Base-by-base conservation (phyloP, 2,888 invertebrate species). In the Cephus pulcher region DNA sequence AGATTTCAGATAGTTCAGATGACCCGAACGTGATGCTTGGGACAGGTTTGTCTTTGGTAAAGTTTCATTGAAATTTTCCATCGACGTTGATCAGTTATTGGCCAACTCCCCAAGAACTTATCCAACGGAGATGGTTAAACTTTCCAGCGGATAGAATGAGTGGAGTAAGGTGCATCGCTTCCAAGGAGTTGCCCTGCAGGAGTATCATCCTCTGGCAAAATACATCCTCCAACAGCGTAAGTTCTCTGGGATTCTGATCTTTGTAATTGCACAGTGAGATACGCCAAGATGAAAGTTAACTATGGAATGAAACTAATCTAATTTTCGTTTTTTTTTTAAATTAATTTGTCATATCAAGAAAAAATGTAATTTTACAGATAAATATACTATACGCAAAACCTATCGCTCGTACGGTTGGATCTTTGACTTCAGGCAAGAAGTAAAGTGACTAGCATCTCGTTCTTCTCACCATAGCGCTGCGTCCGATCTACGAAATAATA, bases 161-260 rank as follows among this genome's bases (percentile, higher is more conserved):
- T 9, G 56, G 56, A 23, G 56, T 0, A 56, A 56, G 23, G 23
- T 23, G 56, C 56, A 56, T 56, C 23, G 56, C 56, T 56, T 56
- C 23, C 56, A 56, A 56, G 23, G 23, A 56, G 23, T 56, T 56
- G 23, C 56, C 23, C 23, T 56, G 56, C 23, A 56, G 23, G 56
- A 56, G 56, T 56, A 56, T 56, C 56, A 56, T 56, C 56, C 9
- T 56, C 23, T 56, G 23, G 23, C 9, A 56, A 56, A 56, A 56
- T 56, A 56, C 23, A 56, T 56, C 56, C 56, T 56, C 56, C 56
- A 56, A 23, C 56, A 2, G 56, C 3, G 1, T 23, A 56, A 23
- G 9, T 56, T 56, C 23, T 23, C 23, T 56, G 23, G 56, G 9
- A 80, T 79, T 80, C 77, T 80, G 80, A 80, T 80, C 79, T 75